These are phyloP conservation scores for Amblyjoppa proteus DNA, from an alignment of 2,888 invertebrate species.

Conservation along the genomic window DNA sequence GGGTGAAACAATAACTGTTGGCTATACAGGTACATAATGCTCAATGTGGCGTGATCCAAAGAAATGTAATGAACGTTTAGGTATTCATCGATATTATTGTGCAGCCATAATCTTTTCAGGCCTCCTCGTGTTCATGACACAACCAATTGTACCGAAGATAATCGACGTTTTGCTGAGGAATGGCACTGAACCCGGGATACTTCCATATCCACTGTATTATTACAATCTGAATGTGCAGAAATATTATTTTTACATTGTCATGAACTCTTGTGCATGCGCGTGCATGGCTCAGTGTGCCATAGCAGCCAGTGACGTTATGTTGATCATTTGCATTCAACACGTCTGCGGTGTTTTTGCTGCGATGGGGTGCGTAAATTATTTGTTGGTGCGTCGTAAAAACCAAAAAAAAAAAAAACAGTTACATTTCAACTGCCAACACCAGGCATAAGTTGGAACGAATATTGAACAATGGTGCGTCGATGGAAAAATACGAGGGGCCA, in stretches of 20 bases:
- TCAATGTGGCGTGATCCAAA: neutral
- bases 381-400: too few relatives aligned
- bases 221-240: too few relatives aligned
- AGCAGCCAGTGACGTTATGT: too few relatives aligned
- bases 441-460: too few relatives aligned
- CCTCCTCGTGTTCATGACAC: constrained; percentile 26
- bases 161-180: constrained; percentile 13
- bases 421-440: too few relatives aligned
- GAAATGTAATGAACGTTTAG: neutral
- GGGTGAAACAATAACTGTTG: constrained; percentile 36
- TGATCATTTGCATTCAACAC: too few relatives aligned
- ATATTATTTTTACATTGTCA: constrained; percentile 36
- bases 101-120: too few relatives aligned
- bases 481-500: too few relatives aligned
- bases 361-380: constrained; percentile 1
- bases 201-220: constrained; percentile 55
- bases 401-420: too few relatives aligned
- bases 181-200: constrained; percentile 38
- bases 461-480: too few relatives aligned
- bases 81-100: too few relatives aligned
- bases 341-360: too few relatives aligned
- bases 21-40: constrained; percentile 42
- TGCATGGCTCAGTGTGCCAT: neutral
- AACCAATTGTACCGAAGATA: constrained; percentile 40
- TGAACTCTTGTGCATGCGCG: neutral